These are phyloP conservation scores for Lithobates pipiens DNA, from an alignment of 2,797 vertebrate species.

Conservation along the genomic window DNA sequence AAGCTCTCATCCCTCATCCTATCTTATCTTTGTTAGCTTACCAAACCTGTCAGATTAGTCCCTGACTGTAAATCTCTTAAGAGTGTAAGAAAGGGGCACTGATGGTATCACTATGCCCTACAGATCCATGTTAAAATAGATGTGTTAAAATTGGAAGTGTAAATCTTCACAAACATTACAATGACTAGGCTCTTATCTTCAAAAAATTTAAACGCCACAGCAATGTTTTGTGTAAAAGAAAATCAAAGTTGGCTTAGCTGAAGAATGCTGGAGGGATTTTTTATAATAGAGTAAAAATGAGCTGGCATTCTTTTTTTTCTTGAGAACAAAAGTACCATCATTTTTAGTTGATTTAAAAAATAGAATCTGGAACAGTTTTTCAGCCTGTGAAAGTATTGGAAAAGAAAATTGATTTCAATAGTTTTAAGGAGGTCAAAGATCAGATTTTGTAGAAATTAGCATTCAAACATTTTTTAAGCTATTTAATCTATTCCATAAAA, in stretches of 20 bases:
- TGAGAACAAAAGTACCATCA: neutral
- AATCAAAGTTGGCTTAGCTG: slow-evolving; percentile 27
- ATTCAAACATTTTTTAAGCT: no score
- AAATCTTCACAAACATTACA: slow-evolving; percentile 20
- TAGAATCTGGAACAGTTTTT: no score
- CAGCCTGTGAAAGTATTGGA: no score
- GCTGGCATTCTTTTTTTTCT: slow-evolving; percentile 17
- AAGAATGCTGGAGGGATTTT: slow-evolving; percentile 3
- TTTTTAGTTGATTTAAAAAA: no score
- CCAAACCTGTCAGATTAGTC: slow-evolving; percentile 20
- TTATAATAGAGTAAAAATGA: neutral
- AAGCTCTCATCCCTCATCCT: slow-evolving; percentile 19
- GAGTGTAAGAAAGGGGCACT: slow-evolving; percentile 25
- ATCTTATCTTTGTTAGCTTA: neutral
- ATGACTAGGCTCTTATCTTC: slow-evolving; percentile 2
- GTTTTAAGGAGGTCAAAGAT: no score
- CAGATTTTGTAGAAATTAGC: no score
- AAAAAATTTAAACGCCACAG: slow-evolving; percentile 7
- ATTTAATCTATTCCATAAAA: no score
- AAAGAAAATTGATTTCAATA: no score
- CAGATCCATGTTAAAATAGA: slow-evolving; percentile 24
- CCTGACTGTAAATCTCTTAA: slow-evolving; percentile 10
- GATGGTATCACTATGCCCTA: slow-evolving; percentile 50
- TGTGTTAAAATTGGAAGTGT: slow-evolving; percentile 43
- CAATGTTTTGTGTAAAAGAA: slow-evolving; percentile 25